These are phyloP conservation scores for Tragelaphus imberbis DNA, from an alignment of 2,113 vertebrate genomes.

Conservation along the genomic window DNA sequence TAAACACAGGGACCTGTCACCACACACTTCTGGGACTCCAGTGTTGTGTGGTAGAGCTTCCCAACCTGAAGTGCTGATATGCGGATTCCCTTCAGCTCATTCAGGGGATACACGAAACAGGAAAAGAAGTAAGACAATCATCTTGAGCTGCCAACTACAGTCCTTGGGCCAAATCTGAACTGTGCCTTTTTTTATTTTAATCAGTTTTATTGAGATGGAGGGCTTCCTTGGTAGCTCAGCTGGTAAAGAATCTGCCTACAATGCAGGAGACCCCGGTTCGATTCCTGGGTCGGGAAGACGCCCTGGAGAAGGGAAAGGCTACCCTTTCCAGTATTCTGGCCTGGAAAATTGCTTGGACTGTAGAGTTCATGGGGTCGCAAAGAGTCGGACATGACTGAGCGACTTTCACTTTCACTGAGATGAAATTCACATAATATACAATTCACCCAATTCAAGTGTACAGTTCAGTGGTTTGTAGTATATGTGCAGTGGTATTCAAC, in stretches of 20 bases:
- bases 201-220: background rate
- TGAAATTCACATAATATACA: background rate
- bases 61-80: background rate
- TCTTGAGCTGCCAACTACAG: background rate
- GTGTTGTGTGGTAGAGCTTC: background rate
- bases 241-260: background rate
- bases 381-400: background rate
- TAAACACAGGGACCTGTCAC: background rate
- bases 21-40: background rate
- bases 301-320: background rate
- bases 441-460: background rate
- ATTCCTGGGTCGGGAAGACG: background rate
- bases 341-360: background rate
- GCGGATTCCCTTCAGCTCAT: background rate
- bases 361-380: background rate
- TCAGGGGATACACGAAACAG: background rate
- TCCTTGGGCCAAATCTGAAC: background rate
- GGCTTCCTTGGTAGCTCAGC: background rate
- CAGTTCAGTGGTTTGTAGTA: background rate
- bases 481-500: background rate
- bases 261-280: background rate
- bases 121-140: background rate
- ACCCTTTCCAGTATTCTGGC: background rate
- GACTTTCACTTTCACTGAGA: background rate
- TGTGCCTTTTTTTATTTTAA: background rate